These are phyloP conservation scores for Sipha maydis DNA, from an alignment of 2,888 invertebrate genomes.

Conservation along the genomic window DNA sequence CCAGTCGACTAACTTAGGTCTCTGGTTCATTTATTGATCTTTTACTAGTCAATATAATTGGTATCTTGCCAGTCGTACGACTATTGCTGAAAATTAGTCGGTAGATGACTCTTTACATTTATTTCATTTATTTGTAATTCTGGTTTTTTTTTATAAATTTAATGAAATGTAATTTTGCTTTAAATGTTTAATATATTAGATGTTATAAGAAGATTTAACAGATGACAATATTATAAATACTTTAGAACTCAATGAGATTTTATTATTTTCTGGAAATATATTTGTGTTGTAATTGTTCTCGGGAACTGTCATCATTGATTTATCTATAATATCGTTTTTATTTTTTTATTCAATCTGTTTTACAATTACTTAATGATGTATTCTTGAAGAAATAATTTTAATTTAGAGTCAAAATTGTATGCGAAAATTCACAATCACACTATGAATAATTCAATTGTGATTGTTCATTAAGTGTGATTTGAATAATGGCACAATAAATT, in stretches of 20 bases:
- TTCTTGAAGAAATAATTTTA: not conserved
- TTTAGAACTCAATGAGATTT: not conserved
- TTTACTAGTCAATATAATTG: conserved; percentile 45
- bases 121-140: not conserved
- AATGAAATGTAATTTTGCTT: not conserved
- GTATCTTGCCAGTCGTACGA: conserved; percentile 30
- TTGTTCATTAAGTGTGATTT: not conserved
- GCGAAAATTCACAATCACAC: not conserved
- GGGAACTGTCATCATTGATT: too few species aligned
- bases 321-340: too few species aligned
- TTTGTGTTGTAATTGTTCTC: too few species aligned
- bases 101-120: not conserved
- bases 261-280: too few species aligned
- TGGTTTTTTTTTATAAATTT: not conserved
- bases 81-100: conserved; percentile 10
- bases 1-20: not conserved
- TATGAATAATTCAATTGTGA: not conserved
- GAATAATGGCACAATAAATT: not conserved
- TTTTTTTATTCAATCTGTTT: too few species aligned
- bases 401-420: not conserved
- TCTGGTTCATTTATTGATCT: conserved; percentile 52
- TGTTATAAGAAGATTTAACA: not conserved
- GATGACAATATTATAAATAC: not conserved
- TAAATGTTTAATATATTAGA: not conserved
- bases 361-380: too few species aligned